These are phyloP conservation scores for Lycocorax pyrrhopterus DNA, from an alignment of 2,113 vertebrate species.

Conservation along the genomic window DNA sequence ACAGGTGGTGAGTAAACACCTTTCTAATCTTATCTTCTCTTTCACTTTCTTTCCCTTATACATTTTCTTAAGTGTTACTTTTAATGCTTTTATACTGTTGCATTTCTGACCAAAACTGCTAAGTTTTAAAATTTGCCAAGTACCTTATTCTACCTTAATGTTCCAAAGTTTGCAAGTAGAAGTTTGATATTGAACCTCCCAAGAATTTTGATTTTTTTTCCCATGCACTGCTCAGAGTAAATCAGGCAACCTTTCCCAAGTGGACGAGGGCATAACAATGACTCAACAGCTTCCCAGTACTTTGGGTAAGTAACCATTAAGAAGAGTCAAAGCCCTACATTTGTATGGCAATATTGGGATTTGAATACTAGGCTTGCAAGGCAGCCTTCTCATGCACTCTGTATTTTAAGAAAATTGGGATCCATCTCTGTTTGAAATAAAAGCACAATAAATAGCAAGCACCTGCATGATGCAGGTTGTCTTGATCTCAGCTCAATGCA, in stretches of 20 bases:
- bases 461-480: neutral
- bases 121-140: neutral
- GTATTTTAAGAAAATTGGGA: neutral
- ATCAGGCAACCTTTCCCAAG: neutral
- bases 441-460: neutral
- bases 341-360: neutral
- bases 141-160: neutral
- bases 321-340: neutral
- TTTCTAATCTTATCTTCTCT: neutral
- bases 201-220: neutral
- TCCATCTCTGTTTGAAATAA: neutral
- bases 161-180: neutral
- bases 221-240: neutral
- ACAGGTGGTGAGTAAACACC: neutral
- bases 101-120: neutral
- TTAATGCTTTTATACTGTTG: neutral
- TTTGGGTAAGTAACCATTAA: neutral
- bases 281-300: neutral
- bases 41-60: neutral
- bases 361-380: neutral
- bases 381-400: neutral
- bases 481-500: neutral
- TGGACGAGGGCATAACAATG: neutral
- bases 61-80: neutral
- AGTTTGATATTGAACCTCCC: neutral